These are phyloP conservation scores for Pelochelys cantorii DNA, from an alignment of 2,797 vertebrate species.

Conservation along the genomic window DNA sequence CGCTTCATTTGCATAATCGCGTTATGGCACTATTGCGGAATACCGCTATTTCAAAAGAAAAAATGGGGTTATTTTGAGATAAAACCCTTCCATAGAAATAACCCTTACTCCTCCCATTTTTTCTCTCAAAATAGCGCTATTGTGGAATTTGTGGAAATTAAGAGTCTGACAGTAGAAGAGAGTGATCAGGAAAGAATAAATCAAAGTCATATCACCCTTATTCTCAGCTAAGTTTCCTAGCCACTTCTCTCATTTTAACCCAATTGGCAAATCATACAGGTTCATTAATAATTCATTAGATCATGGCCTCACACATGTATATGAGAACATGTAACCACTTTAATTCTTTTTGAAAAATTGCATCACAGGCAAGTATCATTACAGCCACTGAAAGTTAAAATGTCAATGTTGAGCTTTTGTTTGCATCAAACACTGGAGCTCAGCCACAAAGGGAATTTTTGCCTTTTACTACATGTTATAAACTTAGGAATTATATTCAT, in stretches of 20 bases:
- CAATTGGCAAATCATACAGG: rapidly evolving
- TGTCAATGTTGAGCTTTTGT: background rate
- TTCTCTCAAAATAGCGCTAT: too few relatives aligned
- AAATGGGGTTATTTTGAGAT: too few relatives aligned
- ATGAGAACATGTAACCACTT: background rate
- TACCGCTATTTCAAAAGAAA: too few relatives aligned
- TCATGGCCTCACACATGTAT: background rate
- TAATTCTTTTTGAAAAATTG: background rate
- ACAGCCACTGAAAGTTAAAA: background rate
- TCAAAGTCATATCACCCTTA: background rate
- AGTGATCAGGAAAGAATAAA: background rate
- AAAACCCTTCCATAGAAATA: too few relatives aligned
- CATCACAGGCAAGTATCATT: background rate
- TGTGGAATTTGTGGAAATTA: background rate
- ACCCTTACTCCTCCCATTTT: too few relatives aligned
- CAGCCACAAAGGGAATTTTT: too few relatives aligned
- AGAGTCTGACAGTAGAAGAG: background rate
- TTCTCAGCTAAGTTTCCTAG: background rate
- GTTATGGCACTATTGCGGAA: too few relatives aligned
- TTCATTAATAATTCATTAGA: background rate
- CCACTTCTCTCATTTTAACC: background rate
- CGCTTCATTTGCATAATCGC: too few relatives aligned
- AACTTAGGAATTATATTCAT: too few relatives aligned
- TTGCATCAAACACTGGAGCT: background rate
- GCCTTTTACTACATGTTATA: too few relatives aligned